Evolutionary conservation across 2,797 vertebrate genomes (phyloP).

Genomic region (Pseudomugil gertrudae): DNA sequence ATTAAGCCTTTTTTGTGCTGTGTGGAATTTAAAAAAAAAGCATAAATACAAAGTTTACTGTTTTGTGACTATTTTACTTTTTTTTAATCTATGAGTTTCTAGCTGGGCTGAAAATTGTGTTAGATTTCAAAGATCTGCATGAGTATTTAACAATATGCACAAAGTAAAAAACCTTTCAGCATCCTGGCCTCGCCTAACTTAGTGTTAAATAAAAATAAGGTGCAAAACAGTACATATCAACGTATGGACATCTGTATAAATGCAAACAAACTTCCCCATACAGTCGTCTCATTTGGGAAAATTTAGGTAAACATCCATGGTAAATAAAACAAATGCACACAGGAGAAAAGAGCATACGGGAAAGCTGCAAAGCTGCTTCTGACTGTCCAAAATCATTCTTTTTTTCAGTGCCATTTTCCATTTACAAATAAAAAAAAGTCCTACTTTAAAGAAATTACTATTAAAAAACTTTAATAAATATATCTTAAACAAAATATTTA

Average conservation of each 20-base stretch:
- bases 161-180: slow-evolving; percentile 14
- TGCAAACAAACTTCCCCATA: neutral
- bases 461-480: slow-evolving; percentile 66
- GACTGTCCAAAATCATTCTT: slow-evolving; percentile 7
- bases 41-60: neutral
- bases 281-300: neutral
- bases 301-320: slow-evolving; percentile 18
- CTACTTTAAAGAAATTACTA: slow-evolving; percentile 35
- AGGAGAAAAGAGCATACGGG: slow-evolving; percentile 16
- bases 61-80: neutral
- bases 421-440: slow-evolving; percentile 15
- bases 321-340: slow-evolving; percentile 20
- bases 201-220: neutral
- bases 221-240: slow-evolving; percentile 5
- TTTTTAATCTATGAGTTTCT: neutral
- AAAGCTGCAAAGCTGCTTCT: slow-evolving; percentile 35
- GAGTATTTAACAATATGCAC: neutral
- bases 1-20: neutral
- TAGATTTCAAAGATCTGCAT: slow-evolving; percentile 1
- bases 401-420: slow-evolving; percentile 1
- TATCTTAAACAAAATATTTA: slow-evolving; percentile 53
- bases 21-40: neutral
- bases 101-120: neutral
- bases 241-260: neutral
- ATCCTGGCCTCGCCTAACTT: slow-evolving; percentile 6